Evolutionary conservation across 2,888 invertebrate species (phyloP), one percentile per base, ranked within the genome.

Genomic region (Isoperla grammatica): DNA sequence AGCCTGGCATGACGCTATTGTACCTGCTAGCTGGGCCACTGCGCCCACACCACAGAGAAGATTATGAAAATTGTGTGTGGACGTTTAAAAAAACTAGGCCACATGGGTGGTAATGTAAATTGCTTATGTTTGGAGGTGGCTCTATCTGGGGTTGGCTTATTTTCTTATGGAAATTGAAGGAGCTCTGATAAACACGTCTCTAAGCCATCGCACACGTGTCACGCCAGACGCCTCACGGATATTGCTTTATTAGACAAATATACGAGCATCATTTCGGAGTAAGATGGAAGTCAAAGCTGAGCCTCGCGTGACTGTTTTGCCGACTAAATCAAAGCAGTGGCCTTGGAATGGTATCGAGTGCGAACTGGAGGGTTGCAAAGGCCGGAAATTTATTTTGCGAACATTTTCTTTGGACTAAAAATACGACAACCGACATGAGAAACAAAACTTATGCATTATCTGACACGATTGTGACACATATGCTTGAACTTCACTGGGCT

Each of bases 101-200:
- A 40, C 54, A 54, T 54, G 54, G 40, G 37, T 17, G 54, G 54
- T 54, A 54, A 40, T 54, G 54, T 54, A 54, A 54, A 54, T 35
- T 54, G 54, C 19, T 54, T 54, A 54, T 54, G 17, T 54, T 54
- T 45, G 19, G 45, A 45, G 45, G 19, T 17, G 45, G 45, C 19
- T 45, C 45, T 45, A 45, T 45, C 45, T 45, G 45, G 19, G 45
- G 45, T 17, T 45, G 17, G 45, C 17, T 45, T 45, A 45, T 45
- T 45, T 45, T 45, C 45, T 45, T 45, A 45, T 45, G 45, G 45
- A 45, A 45, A 45, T 45, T 45, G 45, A 45, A 45, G 45, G 19
- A 45, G 45, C 45, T 17, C 19, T 45, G 45, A 45, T 45, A 45
- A 45, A 45, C 45, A 45, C n/a, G 15, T 45, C 45, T 17, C 17